Evolutionary conservation across 37 sponge, comb jelly and placozoan genomes (phyloP).

Genomic region (Amphimedon queenslandica): DNA sequence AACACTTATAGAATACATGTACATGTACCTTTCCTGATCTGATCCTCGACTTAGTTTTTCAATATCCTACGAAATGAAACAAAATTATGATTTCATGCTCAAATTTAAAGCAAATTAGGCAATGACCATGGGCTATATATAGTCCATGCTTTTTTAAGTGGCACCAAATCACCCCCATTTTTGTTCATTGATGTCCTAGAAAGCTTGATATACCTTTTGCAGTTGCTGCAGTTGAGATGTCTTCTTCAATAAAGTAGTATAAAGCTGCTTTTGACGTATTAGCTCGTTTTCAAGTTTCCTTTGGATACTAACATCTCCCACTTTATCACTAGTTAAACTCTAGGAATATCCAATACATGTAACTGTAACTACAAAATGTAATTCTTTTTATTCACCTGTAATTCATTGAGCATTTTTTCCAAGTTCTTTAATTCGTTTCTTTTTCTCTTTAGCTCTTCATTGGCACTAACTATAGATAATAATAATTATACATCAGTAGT

Average conservation of each 20-base stretch:
- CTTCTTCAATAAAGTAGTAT: conserved; percentile 40
- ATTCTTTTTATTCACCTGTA: not conserved
- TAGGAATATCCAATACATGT: not conserved
- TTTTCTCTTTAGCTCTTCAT: too few species aligned
- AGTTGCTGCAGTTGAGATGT: conserved; percentile 30
- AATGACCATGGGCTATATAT: too few species aligned
- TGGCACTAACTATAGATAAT: too few species aligned
- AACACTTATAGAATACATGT: not conserved
- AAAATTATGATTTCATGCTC: not conserved
- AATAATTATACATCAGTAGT: too few species aligned
- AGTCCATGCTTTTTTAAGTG: too few species aligned
- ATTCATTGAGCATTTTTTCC: too few species aligned
- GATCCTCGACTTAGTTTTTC: not conserved
- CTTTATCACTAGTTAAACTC: not conserved
- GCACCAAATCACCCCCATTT: too few species aligned
- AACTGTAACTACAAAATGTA: not conserved
- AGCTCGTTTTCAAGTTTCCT: conserved; percentile 11
- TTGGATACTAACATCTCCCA: not conserved
- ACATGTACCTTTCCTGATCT: not conserved
- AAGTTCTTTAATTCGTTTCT: too few species aligned
- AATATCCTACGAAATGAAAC: not conserved
- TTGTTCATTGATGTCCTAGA: too few species aligned
- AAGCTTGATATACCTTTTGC: not conserved
- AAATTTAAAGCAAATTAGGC: too few species aligned
- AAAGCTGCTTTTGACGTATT: conserved; percentile 32